Percentiles rank a stretch among this genome's conserved stretches.
Evolutionary conservation across 2,113 vertebrate genomes (phyloP).

Genomic region (Labrus mixtus): DNA sequence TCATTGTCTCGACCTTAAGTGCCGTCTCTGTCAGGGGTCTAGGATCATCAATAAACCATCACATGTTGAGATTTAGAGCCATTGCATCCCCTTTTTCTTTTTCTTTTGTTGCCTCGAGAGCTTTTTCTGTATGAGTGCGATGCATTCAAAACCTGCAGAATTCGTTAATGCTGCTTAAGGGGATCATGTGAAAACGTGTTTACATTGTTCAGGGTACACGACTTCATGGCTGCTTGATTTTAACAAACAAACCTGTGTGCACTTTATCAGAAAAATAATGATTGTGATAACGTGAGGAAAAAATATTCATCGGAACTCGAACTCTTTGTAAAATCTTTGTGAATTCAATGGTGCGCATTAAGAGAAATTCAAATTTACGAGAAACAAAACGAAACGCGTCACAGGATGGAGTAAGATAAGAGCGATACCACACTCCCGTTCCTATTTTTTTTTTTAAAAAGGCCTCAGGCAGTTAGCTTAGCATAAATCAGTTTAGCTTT

Average conservation of each 20-base stretch:
- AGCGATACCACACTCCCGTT: too few species aligned
- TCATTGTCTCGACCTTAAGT: constrained; percentile 24
- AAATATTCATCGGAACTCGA: neutral
- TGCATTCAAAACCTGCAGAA: constrained; percentile 16
- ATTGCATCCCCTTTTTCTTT: neutral
- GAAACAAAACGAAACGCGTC: too few species aligned
- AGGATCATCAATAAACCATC: constrained; percentile 23
- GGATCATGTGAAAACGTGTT: constrained; percentile 46
- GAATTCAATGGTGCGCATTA: too few species aligned
- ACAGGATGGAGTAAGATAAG: too few species aligned
- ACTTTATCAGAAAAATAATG: too few species aligned
- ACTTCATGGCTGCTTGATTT: neutral
- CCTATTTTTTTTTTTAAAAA: too few species aligned
- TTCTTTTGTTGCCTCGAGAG: neutral
- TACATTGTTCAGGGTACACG: neutral
- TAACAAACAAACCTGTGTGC: too few species aligned
- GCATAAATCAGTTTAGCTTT: too few species aligned
- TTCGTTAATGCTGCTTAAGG: constrained; percentile 55
- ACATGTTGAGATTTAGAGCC: constrained; percentile 23
- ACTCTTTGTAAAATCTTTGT: too few species aligned
- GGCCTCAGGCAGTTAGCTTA: too few species aligned
- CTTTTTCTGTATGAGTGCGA: neutral
- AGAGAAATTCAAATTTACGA: too few species aligned
- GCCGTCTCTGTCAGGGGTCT: neutral
- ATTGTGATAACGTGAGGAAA: too few species aligned